A percentile compares a stretch with the other conserved stretches of the same genome.
phyloP scores from a whole-genome alignment of 2,888 invertebrate species.

The Cheilosia impressa region DNA sequence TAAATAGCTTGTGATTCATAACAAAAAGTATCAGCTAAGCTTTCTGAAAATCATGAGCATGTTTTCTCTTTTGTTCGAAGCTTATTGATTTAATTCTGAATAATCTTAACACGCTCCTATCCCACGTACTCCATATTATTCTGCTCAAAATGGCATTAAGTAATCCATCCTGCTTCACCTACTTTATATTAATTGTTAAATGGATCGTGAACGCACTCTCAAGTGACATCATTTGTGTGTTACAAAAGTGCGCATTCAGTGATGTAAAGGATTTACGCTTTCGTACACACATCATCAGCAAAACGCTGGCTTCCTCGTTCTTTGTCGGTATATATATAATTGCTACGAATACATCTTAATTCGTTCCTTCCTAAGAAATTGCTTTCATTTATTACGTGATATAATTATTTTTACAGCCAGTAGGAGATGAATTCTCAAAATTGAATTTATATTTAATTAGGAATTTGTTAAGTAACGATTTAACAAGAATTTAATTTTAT shows the following conservation, averaged over 20 bases:
- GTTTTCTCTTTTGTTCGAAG: slow-evolving; percentile 26
- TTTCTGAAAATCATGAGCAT: slow-evolving; percentile 17
- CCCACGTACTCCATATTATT: slow-evolving; percentile 9
- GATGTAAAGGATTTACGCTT: slow-evolving; percentile 52
- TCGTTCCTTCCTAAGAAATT: slow-evolving; percentile 44
- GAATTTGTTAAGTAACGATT: slow-evolving; percentile 2
- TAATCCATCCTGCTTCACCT: slow-evolving; percentile 55
- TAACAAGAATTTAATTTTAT: not conserved
- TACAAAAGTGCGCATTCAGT: slow-evolving; percentile 58
- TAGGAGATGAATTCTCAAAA: slow-evolving; percentile 19
- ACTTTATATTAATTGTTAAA: slow-evolving; percentile 63
- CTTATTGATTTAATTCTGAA: slow-evolving; percentile 49
- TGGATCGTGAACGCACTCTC: slow-evolving; percentile 63
- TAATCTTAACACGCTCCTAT: slow-evolving; percentile 36
- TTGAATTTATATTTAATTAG: slow-evolving; percentile 30
- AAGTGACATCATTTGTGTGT: slow-evolving; percentile 61
- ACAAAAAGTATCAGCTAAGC: slow-evolving; percentile 18
- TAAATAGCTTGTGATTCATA: not conserved
- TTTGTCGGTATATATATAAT: slow-evolving; percentile 13
- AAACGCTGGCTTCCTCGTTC: slow-evolving; percentile 18
- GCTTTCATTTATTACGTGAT: slow-evolving; percentile 55
- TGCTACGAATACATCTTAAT: slow-evolving; percentile 39
- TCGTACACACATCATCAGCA: slow-evolving; percentile 46
- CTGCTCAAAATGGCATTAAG: slow-evolving; percentile 41
- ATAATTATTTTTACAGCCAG: slow-evolving; percentile 38